Evolutionary conservation across 2,113 vertebrate species (phyloP).

Genomic region (Rhegmatorhina hoffmannsi): DNA sequence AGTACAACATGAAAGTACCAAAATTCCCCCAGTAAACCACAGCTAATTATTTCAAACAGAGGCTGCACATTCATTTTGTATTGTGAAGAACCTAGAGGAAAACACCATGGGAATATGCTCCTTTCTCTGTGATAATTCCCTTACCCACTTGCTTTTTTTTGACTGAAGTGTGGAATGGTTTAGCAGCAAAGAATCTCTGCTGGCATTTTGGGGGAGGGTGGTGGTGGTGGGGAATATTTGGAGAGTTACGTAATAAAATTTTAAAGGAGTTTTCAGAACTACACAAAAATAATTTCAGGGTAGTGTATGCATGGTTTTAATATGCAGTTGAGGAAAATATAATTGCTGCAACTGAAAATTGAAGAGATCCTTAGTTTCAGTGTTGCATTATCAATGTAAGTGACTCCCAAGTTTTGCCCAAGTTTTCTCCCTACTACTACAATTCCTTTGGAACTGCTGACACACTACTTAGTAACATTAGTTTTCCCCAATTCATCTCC

Average conservation of each 20-base stretch:
- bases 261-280: neutral
- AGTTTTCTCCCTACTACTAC: neutral
- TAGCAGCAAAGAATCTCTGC: neutral
- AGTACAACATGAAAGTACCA: slow-evolving; percentile 71
- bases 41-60: slow-evolving; percentile 71
- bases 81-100: neutral
- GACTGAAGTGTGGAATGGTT: fast-evolving
- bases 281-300: neutral
- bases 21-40: slow-evolving; percentile 63
- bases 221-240: neutral
- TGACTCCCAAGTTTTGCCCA: neutral
- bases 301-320: neutral
- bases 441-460: neutral
- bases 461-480: neutral
- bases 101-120: fast-evolving
- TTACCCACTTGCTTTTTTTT: neutral
- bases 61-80: slow-evolving; percentile 27
- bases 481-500: neutral
- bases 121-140: neutral
- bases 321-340: neutral
- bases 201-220: neutral
- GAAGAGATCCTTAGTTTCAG: neutral
- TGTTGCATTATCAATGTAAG: too few species aligned
- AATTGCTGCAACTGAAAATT: neutral
- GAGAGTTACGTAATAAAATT: neutral